phyloP scores from a whole-genome alignment of 2,888 invertebrate genomes.

The Cantharis rufa region DNA sequence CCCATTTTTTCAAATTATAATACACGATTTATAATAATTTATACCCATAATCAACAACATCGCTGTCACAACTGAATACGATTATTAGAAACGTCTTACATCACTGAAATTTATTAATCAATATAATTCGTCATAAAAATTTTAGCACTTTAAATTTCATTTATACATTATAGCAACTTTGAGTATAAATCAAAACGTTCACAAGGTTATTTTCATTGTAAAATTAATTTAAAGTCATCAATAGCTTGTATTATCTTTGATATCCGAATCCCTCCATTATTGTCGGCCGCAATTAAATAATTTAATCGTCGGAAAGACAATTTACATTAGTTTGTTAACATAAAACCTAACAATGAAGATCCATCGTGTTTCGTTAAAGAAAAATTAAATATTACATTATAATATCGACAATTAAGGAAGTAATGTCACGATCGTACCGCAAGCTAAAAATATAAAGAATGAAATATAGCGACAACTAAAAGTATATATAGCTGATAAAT shows the following conservation, averaged over 20 bases:
- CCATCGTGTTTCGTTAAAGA: not conserved
- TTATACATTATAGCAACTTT: not conserved
- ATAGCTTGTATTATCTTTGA: not conserved
- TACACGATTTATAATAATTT: conserved; percentile 26
- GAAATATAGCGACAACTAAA: conserved; percentile 25
- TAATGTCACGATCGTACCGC: conserved; percentile 21
- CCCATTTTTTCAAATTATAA: conserved; percentile 30
- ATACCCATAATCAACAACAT: conserved; percentile 25
- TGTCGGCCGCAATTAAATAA: not conserved
- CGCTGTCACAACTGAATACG: conserved; percentile 23
- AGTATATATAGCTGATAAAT: conserved; percentile 23
- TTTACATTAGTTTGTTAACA: not conserved
- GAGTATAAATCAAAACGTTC: conserved; percentile 4
- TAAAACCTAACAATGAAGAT: not conserved
- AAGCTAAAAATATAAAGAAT: conserved; percentile 21
- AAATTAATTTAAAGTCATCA: not conserved
- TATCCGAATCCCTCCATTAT: not conserved
- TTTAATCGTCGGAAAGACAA: not conserved
- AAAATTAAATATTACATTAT: not conserved
- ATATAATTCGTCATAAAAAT: conserved; percentile 22
- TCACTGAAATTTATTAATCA: conserved; percentile 29
- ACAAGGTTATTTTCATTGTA: not conserved
- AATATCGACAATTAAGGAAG: conserved; percentile 13
- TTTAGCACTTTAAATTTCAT: conserved; percentile 19
- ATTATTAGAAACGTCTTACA: conserved; percentile 26